Conservation (phyloP, 2,113 vertebrate genomes). For the Bungarus multicinctus region DNA sequence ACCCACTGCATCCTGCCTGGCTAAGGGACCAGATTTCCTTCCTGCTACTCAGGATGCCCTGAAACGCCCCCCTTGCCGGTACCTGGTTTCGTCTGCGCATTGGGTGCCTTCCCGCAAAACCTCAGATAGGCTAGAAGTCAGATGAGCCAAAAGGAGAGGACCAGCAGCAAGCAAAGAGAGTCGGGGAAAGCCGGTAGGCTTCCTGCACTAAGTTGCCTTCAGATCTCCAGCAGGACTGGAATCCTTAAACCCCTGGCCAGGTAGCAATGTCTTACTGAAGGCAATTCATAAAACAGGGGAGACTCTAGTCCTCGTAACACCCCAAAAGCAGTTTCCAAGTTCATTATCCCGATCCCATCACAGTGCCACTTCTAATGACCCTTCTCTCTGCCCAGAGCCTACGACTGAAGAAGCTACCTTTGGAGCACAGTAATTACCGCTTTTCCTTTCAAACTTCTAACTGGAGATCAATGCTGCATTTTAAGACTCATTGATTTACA, state of each 20-base stretch:
- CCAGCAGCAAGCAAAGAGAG: background rate
- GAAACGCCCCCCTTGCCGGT: background rate
- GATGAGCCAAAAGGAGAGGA: background rate
- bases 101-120: background rate
- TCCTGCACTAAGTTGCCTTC: background rate
- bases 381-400: conserved; percentile 76
- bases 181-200: background rate
- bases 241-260: conserved; percentile 21
- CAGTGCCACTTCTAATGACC: conserved; percentile 73
- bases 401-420: conserved; percentile 77
- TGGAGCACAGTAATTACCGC: conserved; percentile 79
- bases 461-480: conserved; percentile 90
- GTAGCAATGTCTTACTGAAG: conserved; percentile 67
- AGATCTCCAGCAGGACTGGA: background rate
- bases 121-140: background rate
- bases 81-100: background rate
- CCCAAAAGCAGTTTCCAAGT: conserved; percentile 81
- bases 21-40: background rate
- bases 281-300: conserved; percentile 68
- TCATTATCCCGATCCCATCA: conserved; percentile 78
- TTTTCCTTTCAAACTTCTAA: conserved; percentile 84
- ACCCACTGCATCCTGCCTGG: background rate
- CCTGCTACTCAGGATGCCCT: background rate
- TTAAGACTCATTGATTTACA: conserved; percentile 95
- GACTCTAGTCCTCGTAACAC: conserved; percentile 72